A percentile compares a stretch with the other conserved stretches of the same genome.
Evolutionary conservation across 2,888 invertebrate genomes (phyloP).

Genomic region (Altica lythri): DNA sequence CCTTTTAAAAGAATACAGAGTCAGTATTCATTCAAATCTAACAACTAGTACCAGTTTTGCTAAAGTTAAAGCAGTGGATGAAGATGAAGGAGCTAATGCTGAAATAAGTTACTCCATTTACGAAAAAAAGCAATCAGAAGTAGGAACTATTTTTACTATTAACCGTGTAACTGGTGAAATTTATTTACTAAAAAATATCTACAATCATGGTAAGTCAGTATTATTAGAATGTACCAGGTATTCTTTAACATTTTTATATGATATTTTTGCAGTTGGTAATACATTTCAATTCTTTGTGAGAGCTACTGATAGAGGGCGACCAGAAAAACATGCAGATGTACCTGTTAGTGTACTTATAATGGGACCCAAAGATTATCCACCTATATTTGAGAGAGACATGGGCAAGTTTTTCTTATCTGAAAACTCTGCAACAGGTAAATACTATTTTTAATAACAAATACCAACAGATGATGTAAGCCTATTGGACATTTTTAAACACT

Average conservation of each 20-base stretch:
- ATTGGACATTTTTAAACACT: no score
- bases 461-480: no score
- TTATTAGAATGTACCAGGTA: not conserved
- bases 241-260: constrained; percentile 19
- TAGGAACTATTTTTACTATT: constrained; percentile 73
- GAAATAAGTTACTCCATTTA: constrained; percentile 78
- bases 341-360: constrained; percentile 82
- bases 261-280: constrained; percentile 68
- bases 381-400: constrained; percentile 73
- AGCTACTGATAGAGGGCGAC: constrained; percentile 80
- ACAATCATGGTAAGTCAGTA: constrained; percentile 56
- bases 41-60: constrained; percentile 64
- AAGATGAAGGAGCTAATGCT: constrained; percentile 75
- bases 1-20: constrained; percentile 76
- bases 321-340: constrained; percentile 78
- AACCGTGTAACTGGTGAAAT: constrained; percentile 77
- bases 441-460: constrained; percentile 6
- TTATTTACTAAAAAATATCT: constrained; percentile 66
- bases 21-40: constrained; percentile 68
- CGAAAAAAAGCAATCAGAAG: constrained; percentile 67
- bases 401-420: constrained; percentile 83
- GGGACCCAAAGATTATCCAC: constrained; percentile 70
- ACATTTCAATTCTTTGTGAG: constrained; percentile 88
- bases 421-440: constrained; percentile 66
- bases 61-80: constrained; percentile 74